Evolutionary conservation across 2,113 vertebrate genomes (phyloP), one percentile per base, ranked within the genome.

Genomic region (Cariama cristata): DNA sequence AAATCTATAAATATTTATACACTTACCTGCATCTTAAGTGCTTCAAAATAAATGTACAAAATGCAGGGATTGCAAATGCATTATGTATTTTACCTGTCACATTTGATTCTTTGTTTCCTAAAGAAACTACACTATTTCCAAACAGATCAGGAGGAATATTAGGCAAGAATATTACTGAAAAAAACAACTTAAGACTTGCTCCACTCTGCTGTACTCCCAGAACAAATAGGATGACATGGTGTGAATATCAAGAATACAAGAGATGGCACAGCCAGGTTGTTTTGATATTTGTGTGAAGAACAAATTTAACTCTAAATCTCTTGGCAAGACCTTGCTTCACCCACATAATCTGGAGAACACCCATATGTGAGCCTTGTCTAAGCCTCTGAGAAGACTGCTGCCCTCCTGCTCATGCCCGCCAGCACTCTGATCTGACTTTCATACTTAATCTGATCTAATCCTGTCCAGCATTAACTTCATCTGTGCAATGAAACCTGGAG

Each of bases 381-480:
- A 98, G 97, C 98, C 97, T 97, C 96, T 81, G 89, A 98, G 98
- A 98, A 98, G 98, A 97, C 98, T 77, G 86, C 90, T 96, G 97
- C 96, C 97, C 98, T 98, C 96, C 97, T 97, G 97, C 97, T 98
- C 96, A 91, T 98, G 96, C 95, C 96, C 97, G 53, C 93, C 98
- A 97, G 98, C 97, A 96, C 97, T 98, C 98, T 98, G 98, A 98
- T 98, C 98, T 98, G 98, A 99, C 98, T 98, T 98, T 98, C 96
- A 96, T 97, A 98, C 98, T 98, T 99, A 99, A 99, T 99, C 98
- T 99, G 98, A 98, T 98, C 98, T 98, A 99, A 99, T 99, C 98
- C 98, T 94, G 96, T 92, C 97, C 95, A 86, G 98, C 98, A 98
- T 99, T 98, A 98, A 98, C 98, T 98, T 99, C 98, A 99, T 98